phyloP scores from a whole-genome alignment of 1,140 invertebrate genomes.

The Penaeus vannamei region DNA sequence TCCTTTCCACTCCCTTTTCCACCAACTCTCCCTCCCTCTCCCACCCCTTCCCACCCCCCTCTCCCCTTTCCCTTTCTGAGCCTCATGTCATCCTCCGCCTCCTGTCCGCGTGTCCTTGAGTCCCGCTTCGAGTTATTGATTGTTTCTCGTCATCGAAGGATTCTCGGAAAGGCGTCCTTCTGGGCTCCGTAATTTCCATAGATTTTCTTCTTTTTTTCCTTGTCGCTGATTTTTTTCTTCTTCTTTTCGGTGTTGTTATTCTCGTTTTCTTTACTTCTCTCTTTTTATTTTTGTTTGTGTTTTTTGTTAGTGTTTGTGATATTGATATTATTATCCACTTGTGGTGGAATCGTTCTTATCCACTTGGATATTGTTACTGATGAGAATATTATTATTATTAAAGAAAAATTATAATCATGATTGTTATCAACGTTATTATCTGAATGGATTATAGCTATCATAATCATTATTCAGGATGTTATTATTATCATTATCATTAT shows the following conservation, averaged over 20 bases:
- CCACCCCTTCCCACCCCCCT: background rate
- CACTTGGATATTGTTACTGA: too few species aligned
- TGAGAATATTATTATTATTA: too few species aligned
- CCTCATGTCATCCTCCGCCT: conserved; percentile 4
- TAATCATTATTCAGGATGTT: too few species aligned
- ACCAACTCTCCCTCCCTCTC: background rate
- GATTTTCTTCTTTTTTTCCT: background rate
- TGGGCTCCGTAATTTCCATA: background rate
- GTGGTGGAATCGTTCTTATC: too few species aligned
- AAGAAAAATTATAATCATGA: too few species aligned
- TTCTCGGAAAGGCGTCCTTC: background rate
- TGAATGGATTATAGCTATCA: too few species aligned
- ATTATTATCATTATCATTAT: background rate
- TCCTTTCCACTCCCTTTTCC: background rate
- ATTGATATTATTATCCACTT: too few species aligned
- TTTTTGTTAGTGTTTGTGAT: background rate
- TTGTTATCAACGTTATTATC: too few species aligned
- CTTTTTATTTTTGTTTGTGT: background rate
- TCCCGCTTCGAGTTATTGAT: too few species aligned
- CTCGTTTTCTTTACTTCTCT: background rate
- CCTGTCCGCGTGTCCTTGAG: background rate
- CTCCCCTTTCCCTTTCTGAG: background rate
- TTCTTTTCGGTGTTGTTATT: background rate
- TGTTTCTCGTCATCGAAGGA: too few species aligned
- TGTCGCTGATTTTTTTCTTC: background rate